Base-by-base conservation (phyloP, 2,888 invertebrate genomes). In the Anoncus sp. region DNA sequence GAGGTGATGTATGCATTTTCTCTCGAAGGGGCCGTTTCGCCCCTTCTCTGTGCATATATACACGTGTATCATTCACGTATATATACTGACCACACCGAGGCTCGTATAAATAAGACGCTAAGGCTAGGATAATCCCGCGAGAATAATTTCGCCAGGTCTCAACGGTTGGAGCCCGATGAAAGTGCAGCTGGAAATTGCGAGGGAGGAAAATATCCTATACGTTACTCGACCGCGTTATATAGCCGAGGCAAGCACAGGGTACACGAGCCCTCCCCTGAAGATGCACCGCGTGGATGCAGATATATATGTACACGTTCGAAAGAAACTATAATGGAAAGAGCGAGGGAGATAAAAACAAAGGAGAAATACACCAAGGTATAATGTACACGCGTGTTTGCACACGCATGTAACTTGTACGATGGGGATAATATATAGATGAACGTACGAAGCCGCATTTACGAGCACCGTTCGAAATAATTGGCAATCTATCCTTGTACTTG, bases 401-500 rank as follows among this genome's bases (percentile, higher is more conserved):
- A 31, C 53, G 20, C 43, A 10, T 7, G 53, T 40, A 53, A 53
- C 57, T 24, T 51, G 38, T 38, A 40, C 65, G 40, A 40, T 38
- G 31, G 16, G 53, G 40, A 59, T 49, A 63, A 57, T 43, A 66
- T 65, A 51, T 24, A 70, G 63, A 70, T 38, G 65, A 70, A 66
- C 12, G 55, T 60, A 72, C 51, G 31, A 40, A 43, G 53, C 24
- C n/a, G 49, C 73, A 77, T 73, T 73, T 55, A 67, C 77, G 73
- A 77, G 63, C 67, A 22, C 49, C 57, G 59, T 31, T 67, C 67
- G 63, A 73, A 77, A 73, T 77, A 77, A 77, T 77, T 77, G 77
- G 67, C 77, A 73, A 77, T 73, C 67, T 73, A 73, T 77, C 73
- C 73, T 77, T 69, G 73, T 63, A 77, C 77, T 69, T 51, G 73